Conservation (phyloP, 1,140 invertebrate genomes). For the Euwallacea fornicatus region DNA sequence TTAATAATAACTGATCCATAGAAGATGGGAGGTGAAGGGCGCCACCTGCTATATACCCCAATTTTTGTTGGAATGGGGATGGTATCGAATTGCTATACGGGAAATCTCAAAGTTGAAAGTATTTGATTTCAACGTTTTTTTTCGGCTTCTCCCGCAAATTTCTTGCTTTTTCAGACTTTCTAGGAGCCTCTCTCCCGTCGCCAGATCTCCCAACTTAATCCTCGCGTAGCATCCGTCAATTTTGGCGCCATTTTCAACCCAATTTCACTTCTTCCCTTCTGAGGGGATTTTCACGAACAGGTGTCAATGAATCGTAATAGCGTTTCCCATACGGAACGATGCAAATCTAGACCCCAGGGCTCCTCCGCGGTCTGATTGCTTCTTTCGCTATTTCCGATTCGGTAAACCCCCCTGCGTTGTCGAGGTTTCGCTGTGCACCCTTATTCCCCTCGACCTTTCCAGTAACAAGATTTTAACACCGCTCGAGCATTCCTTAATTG, state of each 20-base stretch:
- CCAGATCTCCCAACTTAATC: background rate
- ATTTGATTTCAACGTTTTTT: too few species aligned
- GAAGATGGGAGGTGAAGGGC: too few species aligned
- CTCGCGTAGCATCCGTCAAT: background rate
- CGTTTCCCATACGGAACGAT: background rate
- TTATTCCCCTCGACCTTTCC: constrained; percentile 10
- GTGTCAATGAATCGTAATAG: constrained; percentile 14
- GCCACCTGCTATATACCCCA: too few species aligned
- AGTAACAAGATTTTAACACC: constrained; percentile 7
- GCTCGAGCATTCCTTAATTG: constrained; percentile 10
- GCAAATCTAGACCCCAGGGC: too few species aligned
- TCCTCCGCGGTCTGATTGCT: constrained; percentile 7
- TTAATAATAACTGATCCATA: too few species aligned
- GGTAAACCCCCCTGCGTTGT: constrained; percentile 19
- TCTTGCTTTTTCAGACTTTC: too few species aligned
- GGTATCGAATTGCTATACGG: too few species aligned
- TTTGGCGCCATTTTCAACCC: constrained; percentile 14
- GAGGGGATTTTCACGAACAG: constrained; percentile 13
- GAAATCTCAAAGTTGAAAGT: too few species aligned
- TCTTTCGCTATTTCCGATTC: constrained; percentile 15
- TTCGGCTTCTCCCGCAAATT: too few species aligned
- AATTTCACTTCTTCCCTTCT: constrained; percentile 5
- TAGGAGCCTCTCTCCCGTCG: too few species aligned
- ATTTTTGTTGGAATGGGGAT: too few species aligned
- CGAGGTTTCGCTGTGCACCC: constrained; percentile 6